A percentile compares a stretch with the other conserved stretches of the same genome.
These are phyloP conservation scores for Dendrolimus houi DNA, from an alignment of 2,888 invertebrate genomes.

Conservation along the genomic window DNA sequence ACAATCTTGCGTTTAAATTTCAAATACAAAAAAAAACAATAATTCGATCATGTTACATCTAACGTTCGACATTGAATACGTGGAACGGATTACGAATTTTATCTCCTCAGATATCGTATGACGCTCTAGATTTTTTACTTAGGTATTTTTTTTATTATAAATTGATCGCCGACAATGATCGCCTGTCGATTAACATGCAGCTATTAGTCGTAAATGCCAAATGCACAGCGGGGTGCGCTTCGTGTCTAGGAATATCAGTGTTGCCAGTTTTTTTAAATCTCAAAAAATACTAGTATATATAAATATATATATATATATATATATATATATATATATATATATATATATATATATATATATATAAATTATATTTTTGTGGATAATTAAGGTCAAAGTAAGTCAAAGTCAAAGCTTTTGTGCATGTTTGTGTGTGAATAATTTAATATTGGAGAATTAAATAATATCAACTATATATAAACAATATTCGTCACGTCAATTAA, in stretches of 20 bases:
- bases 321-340: too few species aligned
- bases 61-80: constrained; percentile 29
- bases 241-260: constrained; percentile 1
- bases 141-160: constrained; percentile 17
- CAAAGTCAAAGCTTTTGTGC: too few species aligned
- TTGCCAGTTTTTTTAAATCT: background rate
- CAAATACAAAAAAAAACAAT: constrained; percentile 1
- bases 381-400: too few species aligned
- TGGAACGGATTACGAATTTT: constrained; percentile 42
- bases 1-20: too few species aligned
- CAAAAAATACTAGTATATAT: too few species aligned
- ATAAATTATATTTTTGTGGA: too few species aligned
- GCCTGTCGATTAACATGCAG: constrained; percentile 43
- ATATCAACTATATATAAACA: too few species aligned
- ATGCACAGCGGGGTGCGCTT: constrained; percentile 34
- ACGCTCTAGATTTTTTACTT: constrained; percentile 27
- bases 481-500: too few species aligned
- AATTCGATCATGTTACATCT: constrained; percentile 20
- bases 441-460: too few species aligned
- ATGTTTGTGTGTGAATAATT: too few species aligned
- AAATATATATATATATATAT: too few species aligned
- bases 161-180: constrained; percentile 41
- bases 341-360: too few species aligned
- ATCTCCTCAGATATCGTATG: constrained; percentile 33
- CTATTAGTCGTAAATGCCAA: constrained; percentile 45